Conservation (phyloP, 1,140 invertebrate species). For the Drosophila nigrodunni region DNA sequence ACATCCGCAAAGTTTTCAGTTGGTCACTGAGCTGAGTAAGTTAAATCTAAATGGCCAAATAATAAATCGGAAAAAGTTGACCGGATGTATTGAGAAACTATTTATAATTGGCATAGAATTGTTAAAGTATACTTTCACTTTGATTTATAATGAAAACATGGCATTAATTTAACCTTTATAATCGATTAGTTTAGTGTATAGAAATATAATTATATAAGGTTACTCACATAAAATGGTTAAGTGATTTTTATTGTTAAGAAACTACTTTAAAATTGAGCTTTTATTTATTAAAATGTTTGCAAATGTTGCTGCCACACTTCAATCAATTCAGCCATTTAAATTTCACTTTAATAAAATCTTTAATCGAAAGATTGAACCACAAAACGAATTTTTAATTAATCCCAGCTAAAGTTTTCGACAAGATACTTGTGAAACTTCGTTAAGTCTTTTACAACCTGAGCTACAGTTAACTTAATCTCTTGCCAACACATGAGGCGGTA, state of each 20-base stretch:
- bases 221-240: too few relatives aligned
- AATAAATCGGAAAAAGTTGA: background rate
- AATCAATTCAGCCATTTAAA: background rate
- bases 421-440: conserved; percentile 34
- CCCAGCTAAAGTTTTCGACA: conserved; percentile 21
- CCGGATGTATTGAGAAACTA: background rate
- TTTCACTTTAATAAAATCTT: conserved; percentile 1
- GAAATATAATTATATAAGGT: too few relatives aligned
- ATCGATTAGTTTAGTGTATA: too few relatives aligned
- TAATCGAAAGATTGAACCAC: conserved; percentile 19
- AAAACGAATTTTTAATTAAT: conserved; percentile 29
- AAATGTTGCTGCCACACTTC: background rate
- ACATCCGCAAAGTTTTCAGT: background rate
- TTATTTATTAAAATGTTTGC: background rate
- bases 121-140: background rate
- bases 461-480: conserved; percentile 30
- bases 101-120: background rate
- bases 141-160: too few relatives aligned
- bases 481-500: conserved; percentile 20
- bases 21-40: background rate
- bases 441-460: conserved; percentile 35
- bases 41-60: background rate
- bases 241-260: too few relatives aligned
- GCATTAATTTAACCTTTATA: too few relatives aligned
- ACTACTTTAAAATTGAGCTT: too few relatives aligned